phyloP scores from a whole-genome alignment of 2,113 vertebrate genomes.

The Azemiops feae region DNA sequence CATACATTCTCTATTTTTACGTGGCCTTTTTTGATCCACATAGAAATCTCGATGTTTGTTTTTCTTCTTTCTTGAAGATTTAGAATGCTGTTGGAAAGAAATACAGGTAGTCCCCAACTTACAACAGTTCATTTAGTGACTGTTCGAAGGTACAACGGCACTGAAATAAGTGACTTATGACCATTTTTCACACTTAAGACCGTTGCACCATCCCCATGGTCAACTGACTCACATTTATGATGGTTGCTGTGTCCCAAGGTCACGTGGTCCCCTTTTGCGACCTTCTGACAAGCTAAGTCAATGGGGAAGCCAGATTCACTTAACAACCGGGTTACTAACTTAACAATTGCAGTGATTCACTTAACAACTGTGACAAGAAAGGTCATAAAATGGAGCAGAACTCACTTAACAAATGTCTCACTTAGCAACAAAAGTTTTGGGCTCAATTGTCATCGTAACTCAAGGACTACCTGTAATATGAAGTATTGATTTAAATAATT shows the following conservation, averaged over 20 bases:
- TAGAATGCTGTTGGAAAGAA: background rate
- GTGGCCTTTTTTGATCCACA: background rate
- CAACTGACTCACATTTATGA: background rate
- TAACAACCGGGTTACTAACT: background rate
- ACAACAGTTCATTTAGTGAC: background rate
- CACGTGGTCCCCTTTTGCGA: background rate
- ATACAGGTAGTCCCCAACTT: background rate
- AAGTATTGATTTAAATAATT: background rate
- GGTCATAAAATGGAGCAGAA: background rate
- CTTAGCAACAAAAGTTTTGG: background rate
- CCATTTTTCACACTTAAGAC: background rate
- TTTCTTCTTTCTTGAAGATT: background rate
- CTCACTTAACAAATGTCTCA: background rate
- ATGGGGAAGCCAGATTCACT: background rate
- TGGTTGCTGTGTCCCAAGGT: background rate
- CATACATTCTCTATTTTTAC: background rate
- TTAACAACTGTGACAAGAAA: background rate
- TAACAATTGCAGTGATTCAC: background rate
- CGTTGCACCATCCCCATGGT: background rate
- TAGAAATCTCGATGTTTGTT: background rate
- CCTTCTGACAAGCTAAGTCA: background rate
- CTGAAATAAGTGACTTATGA: background rate
- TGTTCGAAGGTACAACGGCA: background rate
- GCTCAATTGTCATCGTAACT: background rate
- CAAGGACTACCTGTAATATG: background rate